Percentiles rank a stretch among this genome's conserved stretches.
Conservation (phyloP, 2,797 vertebrate genomes). For the Lycodopsis pacificus region DNA sequence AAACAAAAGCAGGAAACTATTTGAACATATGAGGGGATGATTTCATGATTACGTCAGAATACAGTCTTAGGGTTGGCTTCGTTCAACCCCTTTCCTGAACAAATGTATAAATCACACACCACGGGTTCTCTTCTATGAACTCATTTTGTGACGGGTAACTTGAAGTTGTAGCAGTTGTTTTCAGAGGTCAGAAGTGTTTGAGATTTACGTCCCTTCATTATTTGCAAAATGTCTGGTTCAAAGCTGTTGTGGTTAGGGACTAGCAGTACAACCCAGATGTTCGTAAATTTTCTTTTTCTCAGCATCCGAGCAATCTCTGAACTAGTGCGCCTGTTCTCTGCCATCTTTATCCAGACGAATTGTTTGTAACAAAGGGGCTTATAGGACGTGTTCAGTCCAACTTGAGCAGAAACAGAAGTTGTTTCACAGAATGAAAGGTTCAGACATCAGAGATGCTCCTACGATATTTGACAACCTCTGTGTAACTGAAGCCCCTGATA, state of each 20-base stretch:
- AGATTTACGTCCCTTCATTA: not conserved
- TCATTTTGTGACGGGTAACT: not conserved
- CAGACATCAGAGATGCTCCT: slow-evolving; percentile 19
- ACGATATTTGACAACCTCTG: not conserved
- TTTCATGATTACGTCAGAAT: not conserved
- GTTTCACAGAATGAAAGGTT: not conserved
- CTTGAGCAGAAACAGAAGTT: not conserved
- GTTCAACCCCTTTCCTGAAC: not conserved
- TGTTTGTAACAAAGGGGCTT: not conserved
- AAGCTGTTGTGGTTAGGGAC: not conserved
- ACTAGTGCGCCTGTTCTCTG: not conserved
- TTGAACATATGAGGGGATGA: not conserved
- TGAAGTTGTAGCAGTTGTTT: not conserved
- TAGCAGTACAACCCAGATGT: not conserved
- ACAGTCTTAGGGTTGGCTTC: not conserved
- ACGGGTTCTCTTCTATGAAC: not conserved
- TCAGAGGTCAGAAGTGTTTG: not conserved
- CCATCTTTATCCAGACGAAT: not conserved
- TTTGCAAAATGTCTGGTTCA: not conserved
- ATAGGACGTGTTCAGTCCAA: not conserved
- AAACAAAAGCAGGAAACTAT: not conserved
- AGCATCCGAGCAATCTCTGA: not conserved
- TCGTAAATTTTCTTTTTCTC: not conserved
- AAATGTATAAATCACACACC: not conserved
- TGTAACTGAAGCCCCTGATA: slow-evolving; percentile 12